A percentile compares a stretch with the other conserved stretches of the same genome.
These are phyloP conservation scores for Syngnathus scovelli DNA, from an alignment of 2,113 vertebrate species.

Conservation along the genomic window DNA sequence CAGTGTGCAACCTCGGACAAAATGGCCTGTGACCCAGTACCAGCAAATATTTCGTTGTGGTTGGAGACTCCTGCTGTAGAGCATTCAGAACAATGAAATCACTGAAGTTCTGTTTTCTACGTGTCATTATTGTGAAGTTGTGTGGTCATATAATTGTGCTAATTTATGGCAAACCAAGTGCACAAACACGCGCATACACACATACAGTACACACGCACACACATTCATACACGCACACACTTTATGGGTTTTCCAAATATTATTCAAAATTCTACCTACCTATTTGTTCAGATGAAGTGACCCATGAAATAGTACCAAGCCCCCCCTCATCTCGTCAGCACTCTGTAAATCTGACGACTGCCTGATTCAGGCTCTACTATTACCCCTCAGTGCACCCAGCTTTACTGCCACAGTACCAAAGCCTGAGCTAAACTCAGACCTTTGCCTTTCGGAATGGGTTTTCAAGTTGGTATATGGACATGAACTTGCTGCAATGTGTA, in stretches of 20 bases:
- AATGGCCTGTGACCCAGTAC: no score
- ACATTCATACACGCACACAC: not conserved
- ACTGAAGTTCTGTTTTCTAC: no score
- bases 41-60: no score
- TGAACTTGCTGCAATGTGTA: constrained; percentile 10
- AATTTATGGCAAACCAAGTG: no score
- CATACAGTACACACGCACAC: no score
- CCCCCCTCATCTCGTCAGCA: constrained; percentile 51
- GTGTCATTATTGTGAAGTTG: no score
- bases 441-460: constrained; percentile 13
- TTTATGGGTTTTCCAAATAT: constrained; percentile 39
- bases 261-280: constrained; percentile 48
- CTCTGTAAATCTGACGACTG: constrained; percentile 60
- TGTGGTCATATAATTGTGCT: no score
- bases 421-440: constrained; percentile 25
- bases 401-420: constrained; percentile 37
- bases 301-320: constrained; percentile 69
- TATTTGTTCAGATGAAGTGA: constrained; percentile 69
- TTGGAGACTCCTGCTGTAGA: no score
- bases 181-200: no score
- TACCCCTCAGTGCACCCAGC: constrained; percentile 47
- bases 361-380: constrained; percentile 59
- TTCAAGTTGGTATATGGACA: constrained; percentile 10
- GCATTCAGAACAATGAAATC: no score
- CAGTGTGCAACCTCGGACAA: no score